phyloP scores from a whole-genome alignment of 1,140 invertebrate genomes.

The Drosophila watanabei region DNA sequence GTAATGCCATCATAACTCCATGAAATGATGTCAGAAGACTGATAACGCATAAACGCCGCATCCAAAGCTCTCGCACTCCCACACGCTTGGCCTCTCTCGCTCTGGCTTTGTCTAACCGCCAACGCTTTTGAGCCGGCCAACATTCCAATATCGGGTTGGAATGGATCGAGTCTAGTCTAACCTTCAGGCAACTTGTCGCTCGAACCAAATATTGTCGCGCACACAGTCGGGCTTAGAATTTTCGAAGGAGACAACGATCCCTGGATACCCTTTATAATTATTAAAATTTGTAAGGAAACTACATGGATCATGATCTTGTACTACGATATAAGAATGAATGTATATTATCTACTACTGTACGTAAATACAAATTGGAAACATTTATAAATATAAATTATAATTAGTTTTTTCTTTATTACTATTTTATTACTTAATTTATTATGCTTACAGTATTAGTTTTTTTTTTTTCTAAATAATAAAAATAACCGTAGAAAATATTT shows the following conservation, averaged over 20 bases:
- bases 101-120: slow-evolving; percentile 41
- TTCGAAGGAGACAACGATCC: neutral
- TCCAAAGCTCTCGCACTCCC: slow-evolving; percentile 6
- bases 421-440: neutral
- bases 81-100: slow-evolving; percentile 5
- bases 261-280: slow-evolving; percentile 4
- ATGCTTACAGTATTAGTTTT: neutral
- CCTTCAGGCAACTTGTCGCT: slow-evolving; percentile 56
- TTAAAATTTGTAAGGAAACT: neutral
- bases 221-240: slow-evolving; percentile 14
- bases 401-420: neutral
- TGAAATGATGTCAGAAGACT: neutral
- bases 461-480: too few relatives aligned
- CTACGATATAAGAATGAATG: too few relatives aligned
- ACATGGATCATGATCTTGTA: neutral
- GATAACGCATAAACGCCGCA: neutral
- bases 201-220: slow-evolving; percentile 52
- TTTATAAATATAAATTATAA: neutral
- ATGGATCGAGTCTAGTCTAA: slow-evolving; percentile 53
- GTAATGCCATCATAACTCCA: neutral
- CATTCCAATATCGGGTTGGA: slow-evolving; percentile 44
- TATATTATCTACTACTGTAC: too few relatives aligned
- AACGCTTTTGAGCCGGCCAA: slow-evolving; percentile 47
- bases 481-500: too few relatives aligned
- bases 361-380: neutral